Evolutionary conservation across 2,113 vertebrate species (phyloP), one percentile per base, ranked within the genome.

Genomic region (Labeo rohita): DNA sequence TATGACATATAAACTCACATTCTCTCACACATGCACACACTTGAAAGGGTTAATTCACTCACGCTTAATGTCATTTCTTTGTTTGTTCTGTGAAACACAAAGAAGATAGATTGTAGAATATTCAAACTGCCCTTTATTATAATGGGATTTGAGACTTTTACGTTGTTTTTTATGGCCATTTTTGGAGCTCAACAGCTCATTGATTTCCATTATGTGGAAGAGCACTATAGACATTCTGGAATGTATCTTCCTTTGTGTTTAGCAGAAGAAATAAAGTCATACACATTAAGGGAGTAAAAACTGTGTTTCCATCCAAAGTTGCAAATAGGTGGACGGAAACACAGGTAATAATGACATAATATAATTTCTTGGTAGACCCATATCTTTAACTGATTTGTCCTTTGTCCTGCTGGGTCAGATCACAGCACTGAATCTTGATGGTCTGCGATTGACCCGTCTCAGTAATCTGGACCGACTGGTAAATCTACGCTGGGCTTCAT

Each of bases 401-500:
- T 4, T 54, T 68, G 28, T 16, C 12, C 6, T 74, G 79, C 89
- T 82, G 85, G 23, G 49, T 7, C 85, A 97, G 97, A 96, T 97
- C 90, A 96, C 96, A 45, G 87, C 93, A 43, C 89, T 98, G 90
- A 96, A 96, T 91, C 91, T 97, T 80, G 96, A 97, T 91, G 93
- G 92, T 73, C 96, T 96, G 84, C 93, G 93, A 88, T 95, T 97
- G 90, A 94, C 91, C 80, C 95, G 92, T 91, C 93, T 97, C 85
- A 90, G 89, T 70, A 95, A 93, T 90, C 92, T 97, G 85, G 94
- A 95, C 84, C 94, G 95, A 83, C 50, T 96, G 83, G 92, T 96
- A 85, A 96, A 97, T 91, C 93, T 98, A 86, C 95, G 94, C 80
- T 97, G 95, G 96, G 95, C 94, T 13, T 97, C 96, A 5, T 97